Percentiles rank a stretch among this genome's conserved stretches.
Conservation (phyloP, 1,140 invertebrate species). For the Orchesella cincta region DNA sequence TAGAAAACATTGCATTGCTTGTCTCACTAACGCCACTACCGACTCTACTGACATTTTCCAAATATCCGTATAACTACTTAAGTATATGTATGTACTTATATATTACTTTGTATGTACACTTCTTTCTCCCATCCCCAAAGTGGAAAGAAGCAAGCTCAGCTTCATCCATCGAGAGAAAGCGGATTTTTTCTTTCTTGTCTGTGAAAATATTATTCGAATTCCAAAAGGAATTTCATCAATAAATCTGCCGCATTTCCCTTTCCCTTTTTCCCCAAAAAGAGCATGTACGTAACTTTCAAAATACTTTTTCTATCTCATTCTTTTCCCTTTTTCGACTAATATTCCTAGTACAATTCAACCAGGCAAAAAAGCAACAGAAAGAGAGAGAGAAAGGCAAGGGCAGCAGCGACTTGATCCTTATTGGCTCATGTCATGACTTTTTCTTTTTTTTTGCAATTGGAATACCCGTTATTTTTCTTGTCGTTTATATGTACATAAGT, state of each 20-base stretch:
- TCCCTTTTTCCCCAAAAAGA: conserved; percentile 31
- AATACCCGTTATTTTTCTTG: conserved; percentile 11
- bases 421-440: conserved; percentile 28
- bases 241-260: conserved; percentile 52
- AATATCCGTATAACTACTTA: too few relatives aligned
- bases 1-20: background rate
- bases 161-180: conserved; percentile 30
- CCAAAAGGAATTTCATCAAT: conserved; percentile 53
- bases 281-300: background rate
- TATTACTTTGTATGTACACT: background rate
- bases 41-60: conserved; percentile 16
- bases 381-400: background rate
- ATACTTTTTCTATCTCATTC: conserved; percentile 9
- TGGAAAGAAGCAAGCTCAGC: conserved; percentile 20
- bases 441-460: conserved; percentile 15
- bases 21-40: background rate
- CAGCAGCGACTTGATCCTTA: conserved; percentile 24
- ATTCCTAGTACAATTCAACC: background rate
- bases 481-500: background rate
- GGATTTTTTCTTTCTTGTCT: conserved; percentile 44
- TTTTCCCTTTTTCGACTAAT: conserved; percentile 21
- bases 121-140: too few relatives aligned
- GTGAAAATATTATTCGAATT: conserved; percentile 52
- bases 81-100: background rate
- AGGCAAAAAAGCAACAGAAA: background rate